Evolutionary conservation across 1,140 invertebrate genomes (phyloP), one percentile per base, ranked within the genome.

Genomic region (Apis florea): DNA sequence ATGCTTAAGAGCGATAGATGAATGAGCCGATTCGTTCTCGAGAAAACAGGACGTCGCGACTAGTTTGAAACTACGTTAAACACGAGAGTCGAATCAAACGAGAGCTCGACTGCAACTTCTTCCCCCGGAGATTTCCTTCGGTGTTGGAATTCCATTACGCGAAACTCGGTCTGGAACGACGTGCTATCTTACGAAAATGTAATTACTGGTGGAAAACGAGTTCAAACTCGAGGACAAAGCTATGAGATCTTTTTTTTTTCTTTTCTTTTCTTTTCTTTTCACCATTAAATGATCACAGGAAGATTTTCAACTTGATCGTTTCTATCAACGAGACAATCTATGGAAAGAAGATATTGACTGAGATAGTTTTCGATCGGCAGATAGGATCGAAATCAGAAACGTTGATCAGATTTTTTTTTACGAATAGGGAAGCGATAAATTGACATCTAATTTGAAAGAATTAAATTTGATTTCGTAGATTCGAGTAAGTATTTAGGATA

Each of bases 11-110:
- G 24, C 68, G 59, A 53, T 47, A 24, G 64, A 49, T 76, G 82
- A 85, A 53, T 24, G 70, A 61, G 68, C 49, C 85, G 81, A 86
- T 86, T 83, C 63, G 84, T 78, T 79, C 24, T 15, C 47, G n/a
- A 53, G 61, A 21, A 68, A 83, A 86, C 61, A 56, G n/a, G 17
- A 68, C 68, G 61, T 83, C 64, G 67, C 67, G 53, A 81, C 63
- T 68, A 66, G 72, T 86, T 87, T 54, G 77, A 74, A 87, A 87
- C 76, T 83, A 68, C 72, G 74, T 87, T 86, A 86, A 86, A 81
- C 85, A 70, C 67, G 54, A 67, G 74, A 31, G 58, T 24, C n/a
- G 59, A 79, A 72, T 69, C 68, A 69, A 82, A 78, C 69, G 51
- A 61, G 68, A 75, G 51, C 54, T 56, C 24, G 64, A 31, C 70